These are phyloP conservation scores for Pogonognathellus flavescens DNA, from an alignment of 1,140 invertebrate genomes.

Conservation along the genomic window DNA sequence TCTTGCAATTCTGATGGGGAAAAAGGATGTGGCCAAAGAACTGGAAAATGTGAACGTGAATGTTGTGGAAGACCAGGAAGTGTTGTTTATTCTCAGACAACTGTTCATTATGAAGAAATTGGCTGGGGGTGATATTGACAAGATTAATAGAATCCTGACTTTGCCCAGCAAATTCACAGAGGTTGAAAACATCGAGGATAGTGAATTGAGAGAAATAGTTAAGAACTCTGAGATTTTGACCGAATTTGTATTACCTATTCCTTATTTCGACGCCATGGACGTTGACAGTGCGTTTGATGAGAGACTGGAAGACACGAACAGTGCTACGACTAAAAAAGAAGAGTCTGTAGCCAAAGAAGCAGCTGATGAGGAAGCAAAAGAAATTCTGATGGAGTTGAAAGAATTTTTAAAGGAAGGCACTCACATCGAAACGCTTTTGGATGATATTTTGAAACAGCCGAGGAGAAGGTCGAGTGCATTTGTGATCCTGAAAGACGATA, in stretches of 20 bases:
- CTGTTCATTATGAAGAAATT: constrained; percentile 81
- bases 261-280: neutral
- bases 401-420: neutral
- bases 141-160: constrained; percentile 10
- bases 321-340: neutral
- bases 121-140: constrained; percentile 73
- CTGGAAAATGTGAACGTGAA: constrained; percentile 76
- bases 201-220: constrained; percentile 20
- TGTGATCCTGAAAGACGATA: constrained; percentile 81
- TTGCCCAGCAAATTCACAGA: neutral
- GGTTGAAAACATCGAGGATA: neutral
- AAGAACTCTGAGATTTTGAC: constrained; percentile 24
- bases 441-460: constrained; percentile 64
- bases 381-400: neutral
- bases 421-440: constrained; percentile 63
- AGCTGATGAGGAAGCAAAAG: constrained; percentile 15
- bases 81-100: constrained; percentile 79
- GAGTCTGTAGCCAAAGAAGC: neutral
- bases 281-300: constrained; percentile 25
- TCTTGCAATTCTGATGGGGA: constrained; percentile 79
- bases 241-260: constrained; percentile 19
- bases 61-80: constrained; percentile 75
- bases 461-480: constrained; percentile 61
- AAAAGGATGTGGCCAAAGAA: constrained; percentile 75
- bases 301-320: neutral